Percentiles rank a stretch among this genome's conserved stretches.
phyloP scores from a whole-genome alignment of 2,113 vertebrate species.

The Buteo buteo region DNA sequence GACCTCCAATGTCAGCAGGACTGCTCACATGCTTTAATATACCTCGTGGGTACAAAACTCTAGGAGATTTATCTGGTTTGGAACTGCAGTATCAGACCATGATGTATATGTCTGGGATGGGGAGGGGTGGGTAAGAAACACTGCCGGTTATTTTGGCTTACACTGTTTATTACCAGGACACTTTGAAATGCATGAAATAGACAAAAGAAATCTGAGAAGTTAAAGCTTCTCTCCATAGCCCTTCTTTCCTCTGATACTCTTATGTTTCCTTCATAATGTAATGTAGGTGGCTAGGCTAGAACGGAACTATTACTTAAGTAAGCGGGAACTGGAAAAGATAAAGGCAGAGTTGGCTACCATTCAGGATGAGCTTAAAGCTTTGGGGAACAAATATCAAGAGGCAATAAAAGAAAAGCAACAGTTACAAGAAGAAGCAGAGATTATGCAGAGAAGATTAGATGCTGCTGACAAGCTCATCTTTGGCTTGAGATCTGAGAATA shows the following conservation, averaged over 20 bases:
- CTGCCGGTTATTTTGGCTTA: not conserved
- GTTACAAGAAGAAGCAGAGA: conserved; percentile 89
- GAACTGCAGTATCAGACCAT: not conserved
- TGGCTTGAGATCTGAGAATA: conserved; percentile 90
- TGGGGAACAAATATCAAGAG: conserved; percentile 82
- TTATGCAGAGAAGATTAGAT: conserved; percentile 90
- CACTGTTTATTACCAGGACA: not conserved
- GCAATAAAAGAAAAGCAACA: conserved; percentile 85
- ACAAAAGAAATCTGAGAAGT: not conserved
- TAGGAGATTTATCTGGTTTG: not conserved
- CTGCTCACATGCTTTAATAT: not conserved
- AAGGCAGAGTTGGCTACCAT: conserved; percentile 81
- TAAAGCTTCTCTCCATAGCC: not conserved
- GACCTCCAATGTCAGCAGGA: not conserved
- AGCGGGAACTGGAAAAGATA: conserved; percentile 84
- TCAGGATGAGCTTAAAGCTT: conserved; percentile 82
- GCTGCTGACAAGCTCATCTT: conserved; percentile 94
- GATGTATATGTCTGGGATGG: not conserved
- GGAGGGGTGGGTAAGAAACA: not conserved
- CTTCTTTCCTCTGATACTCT: not conserved
- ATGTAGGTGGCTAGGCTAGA: conserved; percentile 88
- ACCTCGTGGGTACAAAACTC: not conserved
- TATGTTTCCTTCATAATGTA: not conserved
- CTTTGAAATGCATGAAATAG: not conserved
- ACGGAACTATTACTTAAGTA: conserved; percentile 85